Evolutionary conservation across 2,888 invertebrate species (phyloP).

Genomic region (Platyscelio sp.): DNA sequence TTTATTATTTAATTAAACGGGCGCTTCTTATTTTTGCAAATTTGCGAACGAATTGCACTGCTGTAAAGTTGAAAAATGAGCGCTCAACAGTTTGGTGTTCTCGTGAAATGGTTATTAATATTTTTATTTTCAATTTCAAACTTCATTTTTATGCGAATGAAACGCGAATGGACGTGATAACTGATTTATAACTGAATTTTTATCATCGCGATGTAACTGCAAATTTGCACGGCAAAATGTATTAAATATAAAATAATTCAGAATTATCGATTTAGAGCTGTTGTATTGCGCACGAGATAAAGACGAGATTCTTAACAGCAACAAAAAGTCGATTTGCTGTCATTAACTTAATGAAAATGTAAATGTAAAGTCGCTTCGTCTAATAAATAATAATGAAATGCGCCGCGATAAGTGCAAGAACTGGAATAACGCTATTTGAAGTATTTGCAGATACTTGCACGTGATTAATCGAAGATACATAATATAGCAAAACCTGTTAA

Average conservation of each 20-base stretch:
- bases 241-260: neutral
- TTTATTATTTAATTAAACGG: too few species aligned
- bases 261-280: neutral
- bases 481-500: conserved; percentile 38
- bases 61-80: too few species aligned
- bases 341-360: conserved; percentile 8
- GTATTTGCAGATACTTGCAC: conserved; percentile 15
- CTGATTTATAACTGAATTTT: neutral
- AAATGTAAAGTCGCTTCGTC: neutral
- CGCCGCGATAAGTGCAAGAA: conserved; percentile 1
- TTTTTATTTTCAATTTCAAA: neutral
- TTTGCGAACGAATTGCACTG: too few species aligned
- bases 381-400: conserved; percentile 20
- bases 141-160: neutral
- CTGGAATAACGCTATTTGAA: conserved; percentile 31
- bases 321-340: neutral
- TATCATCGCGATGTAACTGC: too few species aligned
- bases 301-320: neutral
- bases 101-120: too few species aligned
- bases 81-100: too few species aligned
- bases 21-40: too few species aligned
- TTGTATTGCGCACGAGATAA: neutral
- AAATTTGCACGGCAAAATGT: too few species aligned
- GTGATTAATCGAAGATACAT: conserved; percentile 25
- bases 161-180: neutral